Base-by-base conservation (phyloP, 2,888 invertebrate genomes). In the Atrina japonica region DNA sequence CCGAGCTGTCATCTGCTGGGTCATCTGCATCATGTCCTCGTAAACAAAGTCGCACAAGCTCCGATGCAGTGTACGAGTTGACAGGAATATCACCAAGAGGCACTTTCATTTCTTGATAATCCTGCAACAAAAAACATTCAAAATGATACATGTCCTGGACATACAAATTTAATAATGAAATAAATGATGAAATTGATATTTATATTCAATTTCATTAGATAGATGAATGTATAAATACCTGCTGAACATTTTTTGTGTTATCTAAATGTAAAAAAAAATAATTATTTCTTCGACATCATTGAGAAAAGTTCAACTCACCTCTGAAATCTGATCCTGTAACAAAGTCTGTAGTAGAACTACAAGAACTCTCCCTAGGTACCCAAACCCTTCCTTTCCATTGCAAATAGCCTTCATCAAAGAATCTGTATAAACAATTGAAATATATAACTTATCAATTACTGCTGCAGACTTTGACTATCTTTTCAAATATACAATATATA, bases 261-360 rank as follows among this genome's bases (percentile, higher is more conserved):
- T n/a, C n/a, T n/a, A n/a, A n/a, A n/a, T n/a, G n/a, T n/a, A n/a
- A n/a, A n/a, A n/a, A n/a, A n/a, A n/a, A n/a, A n/a, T n/a, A n/a
- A n/a, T n/a, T n/a, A n/a, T n/a, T n/a, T n/a, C n/a, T n/a, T n/a
- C n/a, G n/a, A n/a, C n/a, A n/a, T n/a, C n/a, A n/a, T n/a, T n/a
- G n/a, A n/a, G n/a, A n/a, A n/a, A n/a, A n/a, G n/a, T n/a, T n/a
- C 16, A 9, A 43, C 70, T 76, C 68, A 89, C 89, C 86, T 88
- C 87, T 5, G 89, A 84, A 40, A 90, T 87, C 53, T 86, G 85
- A 76, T 90, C 90, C 64, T 90, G 90, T 9, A 90, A 78, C 35
- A 90, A 73, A 1, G 90, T 89, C 77, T 89, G 89, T 21, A 90
- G 79, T 7, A 90, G 73, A 14, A 88, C 79, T 16, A 74, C 81